These are phyloP conservation scores for Emys orbicularis DNA, from an alignment of 2,797 vertebrate species.

Conservation along the genomic window DNA sequence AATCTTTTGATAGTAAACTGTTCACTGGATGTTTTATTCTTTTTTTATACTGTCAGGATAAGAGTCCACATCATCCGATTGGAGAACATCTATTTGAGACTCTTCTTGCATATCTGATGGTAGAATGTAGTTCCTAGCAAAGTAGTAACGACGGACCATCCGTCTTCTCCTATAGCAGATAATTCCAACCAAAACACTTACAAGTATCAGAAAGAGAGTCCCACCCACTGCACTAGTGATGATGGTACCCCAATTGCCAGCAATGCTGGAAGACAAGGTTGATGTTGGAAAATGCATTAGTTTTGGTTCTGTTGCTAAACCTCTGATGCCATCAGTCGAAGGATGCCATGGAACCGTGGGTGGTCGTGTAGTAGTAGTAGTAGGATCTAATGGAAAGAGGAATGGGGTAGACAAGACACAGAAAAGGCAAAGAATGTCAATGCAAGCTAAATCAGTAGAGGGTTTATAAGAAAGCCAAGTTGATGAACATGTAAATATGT, in stretches of 20 bases:
- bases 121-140: slow-evolving; percentile 97
- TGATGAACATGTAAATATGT: slow-evolving; percentile 77
- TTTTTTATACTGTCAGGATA: slow-evolving; percentile 86
- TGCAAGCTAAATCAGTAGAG: slow-evolving; percentile 90
- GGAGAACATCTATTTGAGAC: slow-evolving; percentile 95
- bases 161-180: slow-evolving; percentile 92
- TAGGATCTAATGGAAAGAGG: slow-evolving; percentile 95
- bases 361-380: slow-evolving; percentile 90
- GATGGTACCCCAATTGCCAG: slow-evolving; percentile 89
- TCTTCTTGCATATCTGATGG: slow-evolving; percentile 98
- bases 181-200: slow-evolving; percentile 87
- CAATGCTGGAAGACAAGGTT: slow-evolving; percentile 84
- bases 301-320: slow-evolving; percentile 85
- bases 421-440: slow-evolving; percentile 95
- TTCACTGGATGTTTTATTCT: slow-evolving; percentile 84
- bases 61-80: slow-evolving; percentile 92
- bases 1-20: slow-evolving; percentile 93
- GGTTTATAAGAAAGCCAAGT: slow-evolving; percentile 82
- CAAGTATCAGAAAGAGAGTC: slow-evolving; percentile 90
- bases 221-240: slow-evolving; percentile 93
- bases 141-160: slow-evolving; percentile 97
- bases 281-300: slow-evolving; percentile 87
- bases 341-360: slow-evolving; percentile 89
- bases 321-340: slow-evolving; percentile 83
- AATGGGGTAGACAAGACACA: slow-evolving; percentile 90